Base-by-base conservation (phyloP, 2,113 vertebrate genomes). In the Hippocampus abdominalis region DNA sequence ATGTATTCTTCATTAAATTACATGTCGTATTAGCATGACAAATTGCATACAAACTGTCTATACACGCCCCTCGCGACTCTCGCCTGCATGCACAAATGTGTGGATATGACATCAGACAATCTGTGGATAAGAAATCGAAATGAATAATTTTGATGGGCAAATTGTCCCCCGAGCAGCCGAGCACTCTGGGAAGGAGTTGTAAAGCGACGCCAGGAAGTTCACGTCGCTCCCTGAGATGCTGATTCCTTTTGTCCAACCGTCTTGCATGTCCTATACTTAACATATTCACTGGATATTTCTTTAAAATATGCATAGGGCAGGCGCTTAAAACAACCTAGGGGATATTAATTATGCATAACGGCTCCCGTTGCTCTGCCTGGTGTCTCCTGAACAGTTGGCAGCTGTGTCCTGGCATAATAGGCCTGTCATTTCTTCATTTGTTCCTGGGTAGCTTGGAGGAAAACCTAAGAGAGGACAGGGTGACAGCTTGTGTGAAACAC, bases 241-340 rank as follows among this genome's bases (percentile, higher is more conserved):
- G 80, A 84, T 85, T 82, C 68, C 76, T 74, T 85, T 82, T 82
- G 85, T 87, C 81, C 83, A 75, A 74, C 76, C 64, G 70, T 75
- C 76, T 70, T 78, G 75, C 84, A 83, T 85, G 75, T 81, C 78
- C 69, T 77, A 83, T 84, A 84, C 81, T 85, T 87, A 87, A 90
- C 81, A 79, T 80, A 86, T 88, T 90, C 83, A 83, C 80, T 70
- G 80, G 81, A 87, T 87, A 86, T 90, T 89, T 80, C 85, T 84
- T 72, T 91, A 77, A 91, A 91, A 90, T 87, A 91, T 91, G 84
- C 78, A 91, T 89, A 81, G 64, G 64, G 73, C 72, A 39, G 70
- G 60, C 82, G 80, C 83, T 83, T 89, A 79, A 86, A 88, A 89
- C 87, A 88, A 87, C 85, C 80, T 80, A 69, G 56, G 70, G 70